These are phyloP conservation scores for Drosophila ironensis DNA, from an alignment of 1,140 invertebrate species.

Conservation along the genomic window DNA sequence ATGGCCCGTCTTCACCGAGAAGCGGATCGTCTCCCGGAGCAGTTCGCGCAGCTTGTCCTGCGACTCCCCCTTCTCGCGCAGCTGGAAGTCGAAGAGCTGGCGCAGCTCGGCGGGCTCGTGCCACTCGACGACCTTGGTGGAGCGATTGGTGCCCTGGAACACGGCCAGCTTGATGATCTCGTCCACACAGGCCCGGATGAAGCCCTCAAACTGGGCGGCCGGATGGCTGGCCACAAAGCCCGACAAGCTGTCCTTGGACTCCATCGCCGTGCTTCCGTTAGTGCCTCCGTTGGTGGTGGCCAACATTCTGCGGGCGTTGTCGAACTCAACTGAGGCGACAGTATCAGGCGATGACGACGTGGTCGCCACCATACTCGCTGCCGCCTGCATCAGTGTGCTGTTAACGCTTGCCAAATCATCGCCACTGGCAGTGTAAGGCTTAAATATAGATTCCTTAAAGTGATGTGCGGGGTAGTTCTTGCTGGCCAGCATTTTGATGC, in stretches of 20 bases:
- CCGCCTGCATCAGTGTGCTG: constrained; percentile 34
- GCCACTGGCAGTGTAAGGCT: constrained; percentile 53
- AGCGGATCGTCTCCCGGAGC: constrained; percentile 87
- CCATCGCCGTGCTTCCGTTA: constrained; percentile 21
- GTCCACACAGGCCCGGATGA: constrained; percentile 87
- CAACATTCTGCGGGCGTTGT: constrained; percentile 57
- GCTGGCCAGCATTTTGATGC: constrained; percentile 79
- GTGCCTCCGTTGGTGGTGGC: constrained; percentile 22
- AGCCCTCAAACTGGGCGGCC: constrained; percentile 85
- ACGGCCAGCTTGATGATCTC: constrained; percentile 88
- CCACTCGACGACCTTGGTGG: constrained; percentile 89
- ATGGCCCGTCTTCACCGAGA: constrained; percentile 94
- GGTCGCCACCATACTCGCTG: constrained; percentile 15
- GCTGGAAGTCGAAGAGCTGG: constrained; percentile 86
- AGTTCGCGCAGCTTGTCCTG: constrained; percentile 87
- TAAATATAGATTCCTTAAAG: constrained; percentile 81
- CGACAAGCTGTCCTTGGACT: constrained; percentile 36
- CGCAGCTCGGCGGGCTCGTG: constrained; percentile 86
- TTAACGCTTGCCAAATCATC: constrained; percentile 66
- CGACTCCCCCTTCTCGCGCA: constrained; percentile 84
- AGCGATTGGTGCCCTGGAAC: constrained; percentile 87
- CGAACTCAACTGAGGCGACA: constrained; percentile 34
- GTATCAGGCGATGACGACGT: constrained; percentile 57
- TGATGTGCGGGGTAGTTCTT: constrained; percentile 68
- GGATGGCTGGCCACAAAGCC: constrained; percentile 70